Percentiles rank a stretch among this genome's conserved stretches.
These are phyloP conservation scores for Eolophus roseicapilla DNA, from an alignment of 2,113 vertebrate species.

Conservation along the genomic window DNA sequence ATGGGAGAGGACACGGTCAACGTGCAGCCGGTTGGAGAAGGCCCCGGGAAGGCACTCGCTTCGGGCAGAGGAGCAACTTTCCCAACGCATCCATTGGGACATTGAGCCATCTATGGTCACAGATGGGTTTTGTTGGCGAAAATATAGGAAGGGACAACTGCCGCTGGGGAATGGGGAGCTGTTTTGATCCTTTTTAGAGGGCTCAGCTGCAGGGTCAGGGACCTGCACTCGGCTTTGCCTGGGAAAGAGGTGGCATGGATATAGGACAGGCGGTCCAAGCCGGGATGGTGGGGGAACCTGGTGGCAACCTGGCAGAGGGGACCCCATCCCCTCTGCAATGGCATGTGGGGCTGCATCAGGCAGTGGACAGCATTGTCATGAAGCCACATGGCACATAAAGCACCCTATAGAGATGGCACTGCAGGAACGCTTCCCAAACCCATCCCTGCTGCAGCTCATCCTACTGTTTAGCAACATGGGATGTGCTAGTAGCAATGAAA, in stretches of 20 bases:
- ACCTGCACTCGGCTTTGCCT: neutral
- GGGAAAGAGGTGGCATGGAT: neutral
- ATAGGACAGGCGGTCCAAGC: neutral
- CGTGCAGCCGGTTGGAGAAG: neutral
- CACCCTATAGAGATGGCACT: neutral
- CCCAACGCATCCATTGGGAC: neutral
- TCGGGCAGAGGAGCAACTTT: neutral
- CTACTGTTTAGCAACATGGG: accelerated
- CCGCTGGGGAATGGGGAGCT: neutral
- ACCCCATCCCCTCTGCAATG: neutral
- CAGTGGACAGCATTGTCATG: neutral
- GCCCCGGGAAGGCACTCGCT: neutral
- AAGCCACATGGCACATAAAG: neutral
- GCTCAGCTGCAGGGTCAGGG: neutral
- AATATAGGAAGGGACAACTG: neutral
- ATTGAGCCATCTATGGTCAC: constrained; percentile 7
- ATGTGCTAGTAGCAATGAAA: neutral
- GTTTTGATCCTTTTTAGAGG: neutral
- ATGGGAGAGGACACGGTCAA: neutral
- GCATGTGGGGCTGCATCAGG: neutral
- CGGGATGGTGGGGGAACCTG: accelerated
- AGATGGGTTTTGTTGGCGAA: neutral
- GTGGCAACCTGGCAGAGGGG: neutral
- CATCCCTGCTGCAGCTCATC: neutral
- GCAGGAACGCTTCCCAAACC: neutral